Percentiles rank a stretch among this genome's conserved stretches.
Evolutionary conservation across 2,113 vertebrate species (phyloP).

Genomic region (Polypterus bichir): DNA sequence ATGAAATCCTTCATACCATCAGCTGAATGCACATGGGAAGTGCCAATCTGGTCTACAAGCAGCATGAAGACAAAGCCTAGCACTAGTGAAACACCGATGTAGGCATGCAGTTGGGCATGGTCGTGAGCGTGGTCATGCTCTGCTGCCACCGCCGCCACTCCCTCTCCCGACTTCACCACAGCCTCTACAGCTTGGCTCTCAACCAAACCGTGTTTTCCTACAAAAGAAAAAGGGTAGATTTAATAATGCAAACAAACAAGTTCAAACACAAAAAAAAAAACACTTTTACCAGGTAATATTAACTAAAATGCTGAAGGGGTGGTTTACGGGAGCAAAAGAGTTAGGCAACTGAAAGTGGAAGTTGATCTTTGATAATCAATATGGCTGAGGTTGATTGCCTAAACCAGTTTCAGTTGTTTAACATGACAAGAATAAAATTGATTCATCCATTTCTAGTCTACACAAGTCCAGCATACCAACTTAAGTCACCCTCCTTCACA

Average conservation of each 20-base stretch:
- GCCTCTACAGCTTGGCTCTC: slow-evolving; percentile 45
- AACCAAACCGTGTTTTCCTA: slow-evolving; percentile 60
- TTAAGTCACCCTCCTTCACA: too few relatives aligned
- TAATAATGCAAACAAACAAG: too few relatives aligned
- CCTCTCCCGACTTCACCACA: slow-evolving; percentile 22
- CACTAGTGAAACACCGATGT: slow-evolving; percentile 86
- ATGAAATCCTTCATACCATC: slow-evolving; percentile 58
- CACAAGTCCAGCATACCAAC: too few relatives aligned
- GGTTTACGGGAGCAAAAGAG: too few relatives aligned
- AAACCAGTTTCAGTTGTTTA: too few relatives aligned
- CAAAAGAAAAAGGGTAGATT: too few relatives aligned
- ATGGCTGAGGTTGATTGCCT: too few relatives aligned
- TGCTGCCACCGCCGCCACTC: slow-evolving; percentile 28
- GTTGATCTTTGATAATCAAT: too few relatives aligned
- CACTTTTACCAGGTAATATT: not conserved
- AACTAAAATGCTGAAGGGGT: too few relatives aligned
- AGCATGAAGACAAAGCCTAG: slow-evolving; percentile 97
- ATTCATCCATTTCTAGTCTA: too few relatives aligned
- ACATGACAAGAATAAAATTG: too few relatives aligned
- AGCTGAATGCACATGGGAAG: slow-evolving; percentile 72
- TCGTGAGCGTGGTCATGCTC: slow-evolving; percentile 51
- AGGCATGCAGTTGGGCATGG: slow-evolving; percentile 75
- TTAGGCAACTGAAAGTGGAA: too few relatives aligned
- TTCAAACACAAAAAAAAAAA: slow-evolving; percentile 5
- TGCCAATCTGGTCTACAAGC: slow-evolving; percentile 91